These are phyloP conservation scores for Phyllostomus hastatus DNA, from an alignment of 2,113 vertebrate genomes.

Conservation along the genomic window DNA sequence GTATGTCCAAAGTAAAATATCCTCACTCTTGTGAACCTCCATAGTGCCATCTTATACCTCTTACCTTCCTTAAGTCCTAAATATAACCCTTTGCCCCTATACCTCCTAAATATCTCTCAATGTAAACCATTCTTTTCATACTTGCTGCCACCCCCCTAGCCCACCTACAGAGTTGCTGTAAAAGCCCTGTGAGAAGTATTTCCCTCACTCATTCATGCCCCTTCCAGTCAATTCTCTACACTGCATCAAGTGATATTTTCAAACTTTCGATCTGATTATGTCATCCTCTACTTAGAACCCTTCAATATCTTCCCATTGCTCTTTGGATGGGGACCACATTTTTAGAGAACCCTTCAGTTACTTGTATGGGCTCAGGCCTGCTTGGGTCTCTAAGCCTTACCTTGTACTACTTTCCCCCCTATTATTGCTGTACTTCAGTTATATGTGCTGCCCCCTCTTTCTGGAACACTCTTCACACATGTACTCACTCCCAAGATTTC, in stretches of 20 bases:
- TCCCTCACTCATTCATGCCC: not conserved
- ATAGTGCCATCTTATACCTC: not conserved
- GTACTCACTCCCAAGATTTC: not conserved
- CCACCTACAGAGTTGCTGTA: not conserved
- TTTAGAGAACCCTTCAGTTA: not conserved
- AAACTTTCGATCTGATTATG: not conserved
- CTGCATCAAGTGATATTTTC: not conserved
- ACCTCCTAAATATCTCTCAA: conserved; percentile 8
- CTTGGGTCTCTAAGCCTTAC: not conserved
- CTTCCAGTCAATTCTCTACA: not conserved
- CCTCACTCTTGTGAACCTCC: not conserved
- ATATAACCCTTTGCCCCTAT: not conserved
- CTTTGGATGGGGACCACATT: not conserved
- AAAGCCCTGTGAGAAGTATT: not conserved
- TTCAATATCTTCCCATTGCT: not conserved
- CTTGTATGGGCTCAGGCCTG: not conserved
- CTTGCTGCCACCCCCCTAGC: not conserved
- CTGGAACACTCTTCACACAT: not conserved
- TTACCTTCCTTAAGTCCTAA: not conserved
- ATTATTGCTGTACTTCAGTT: not conserved
- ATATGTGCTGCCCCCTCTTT: not conserved
- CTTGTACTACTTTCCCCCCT: not conserved
- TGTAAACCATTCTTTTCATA: not conserved
- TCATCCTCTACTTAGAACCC: not conserved
- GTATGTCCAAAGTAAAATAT: not conserved